Evolutionary conservation across 2,888 invertebrate genomes (phyloP).

Genomic region (Endotricha flammealis): DNA sequence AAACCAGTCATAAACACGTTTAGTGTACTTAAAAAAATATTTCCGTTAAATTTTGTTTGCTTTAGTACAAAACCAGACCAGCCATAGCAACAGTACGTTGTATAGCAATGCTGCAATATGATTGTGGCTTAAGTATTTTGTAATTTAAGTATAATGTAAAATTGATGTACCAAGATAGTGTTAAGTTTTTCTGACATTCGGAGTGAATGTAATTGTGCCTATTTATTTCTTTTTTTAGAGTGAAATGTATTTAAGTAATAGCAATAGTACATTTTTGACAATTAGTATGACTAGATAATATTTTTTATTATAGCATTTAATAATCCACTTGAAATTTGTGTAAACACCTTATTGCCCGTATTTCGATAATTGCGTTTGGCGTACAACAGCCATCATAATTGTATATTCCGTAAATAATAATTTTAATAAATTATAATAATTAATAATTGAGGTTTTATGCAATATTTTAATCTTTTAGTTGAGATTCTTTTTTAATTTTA

Average conservation of each 20-base stretch:
- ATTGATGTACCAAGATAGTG: constrained; percentile 50
- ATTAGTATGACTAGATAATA: constrained; percentile 46
- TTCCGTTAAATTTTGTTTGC: constrained; percentile 19
- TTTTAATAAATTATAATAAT: constrained; percentile 54
- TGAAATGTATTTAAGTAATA: constrained; percentile 59
- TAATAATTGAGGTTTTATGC: constrained; percentile 43
- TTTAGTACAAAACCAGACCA: constrained; percentile 62
- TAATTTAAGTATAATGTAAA: constrained; percentile 47
- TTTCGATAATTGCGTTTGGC: constrained; percentile 15
- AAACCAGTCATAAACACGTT: constrained; percentile 20
- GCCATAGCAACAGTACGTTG: constrained; percentile 59
- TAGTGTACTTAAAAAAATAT: constrained; percentile 39
- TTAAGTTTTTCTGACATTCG: constrained; percentile 59
- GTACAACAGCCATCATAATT: constrained; percentile 43
- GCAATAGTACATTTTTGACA: constrained; percentile 50
- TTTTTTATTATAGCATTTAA: constrained; percentile 38
- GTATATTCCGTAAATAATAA: constrained; percentile 65
- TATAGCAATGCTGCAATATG: constrained; percentile 59
- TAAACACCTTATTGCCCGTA: constrained; percentile 33
- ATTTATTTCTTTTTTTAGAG: constrained; percentile 70
- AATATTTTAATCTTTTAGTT: constrained; percentile 54
- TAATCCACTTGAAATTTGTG: constrained; percentile 18
- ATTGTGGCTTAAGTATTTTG: constrained; percentile 57
- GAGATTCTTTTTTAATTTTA: constrained; percentile 35
- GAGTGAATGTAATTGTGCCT: constrained; percentile 67